These are phyloP conservation scores for Lophochroa leadbeateri DNA, from an alignment of 2,113 vertebrate genomes.

Conservation along the genomic window DNA sequence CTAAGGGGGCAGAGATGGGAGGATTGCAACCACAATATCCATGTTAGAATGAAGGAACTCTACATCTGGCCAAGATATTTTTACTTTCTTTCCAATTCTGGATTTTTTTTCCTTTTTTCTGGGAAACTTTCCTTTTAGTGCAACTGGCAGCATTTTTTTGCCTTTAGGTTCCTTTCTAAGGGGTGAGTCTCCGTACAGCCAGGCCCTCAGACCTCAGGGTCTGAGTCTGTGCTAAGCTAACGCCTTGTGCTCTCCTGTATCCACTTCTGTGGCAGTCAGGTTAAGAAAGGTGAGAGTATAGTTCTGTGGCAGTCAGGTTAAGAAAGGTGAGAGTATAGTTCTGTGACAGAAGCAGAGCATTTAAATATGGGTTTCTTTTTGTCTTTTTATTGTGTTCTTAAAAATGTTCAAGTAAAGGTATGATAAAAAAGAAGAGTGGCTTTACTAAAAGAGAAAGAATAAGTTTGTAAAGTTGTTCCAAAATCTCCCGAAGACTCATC, in stretches of 20 bases:
- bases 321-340: neutral
- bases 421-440: neutral
- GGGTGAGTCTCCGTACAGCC: neutral
- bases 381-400: neutral
- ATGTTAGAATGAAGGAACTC: neutral
- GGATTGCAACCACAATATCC: neutral
- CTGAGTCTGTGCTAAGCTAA: neutral
- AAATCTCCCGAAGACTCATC: neutral
- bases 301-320: neutral
- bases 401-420: neutral
- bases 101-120: neutral
- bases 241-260: neutral
- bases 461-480: neutral
- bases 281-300: neutral
- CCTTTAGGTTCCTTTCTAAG: neutral
- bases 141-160: neutral
- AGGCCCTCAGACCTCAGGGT: neutral
- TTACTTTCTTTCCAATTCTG: neutral
- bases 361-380: neutral
- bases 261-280: neutral
- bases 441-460: conserved; percentile 20
- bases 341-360: neutral
- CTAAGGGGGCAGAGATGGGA: neutral
- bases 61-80: neutral
- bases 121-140: neutral